Conservation (phyloP, 1,140 invertebrate species). For the Drosophila willistoni region DNA sequence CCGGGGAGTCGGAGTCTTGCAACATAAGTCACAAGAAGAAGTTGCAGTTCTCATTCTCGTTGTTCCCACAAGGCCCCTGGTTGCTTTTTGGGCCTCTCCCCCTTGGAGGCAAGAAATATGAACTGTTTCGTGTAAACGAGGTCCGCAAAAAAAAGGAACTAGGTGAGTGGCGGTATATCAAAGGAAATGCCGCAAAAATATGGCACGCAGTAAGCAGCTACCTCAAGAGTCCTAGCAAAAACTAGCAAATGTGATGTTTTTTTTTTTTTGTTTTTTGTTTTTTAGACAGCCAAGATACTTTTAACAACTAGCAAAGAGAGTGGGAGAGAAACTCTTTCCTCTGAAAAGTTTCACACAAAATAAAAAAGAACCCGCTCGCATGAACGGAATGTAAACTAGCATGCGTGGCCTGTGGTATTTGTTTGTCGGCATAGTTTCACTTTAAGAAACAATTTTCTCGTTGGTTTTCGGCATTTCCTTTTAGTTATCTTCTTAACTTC, state of each 20-base stretch:
- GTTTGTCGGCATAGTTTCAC: slow-evolving; percentile 9
- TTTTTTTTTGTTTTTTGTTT: not conserved
- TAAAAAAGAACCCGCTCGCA: not conserved
- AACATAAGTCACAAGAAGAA: slow-evolving; percentile 69
- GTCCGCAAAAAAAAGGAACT: slow-evolving; percentile 54
- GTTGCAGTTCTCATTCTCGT: slow-evolving; percentile 27
- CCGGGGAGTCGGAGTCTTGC: slow-evolving; percentile 33
- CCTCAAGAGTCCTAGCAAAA: slow-evolving; percentile 58
- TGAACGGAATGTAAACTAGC: slow-evolving; percentile 6
- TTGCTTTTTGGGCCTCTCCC: slow-evolving; percentile 16
- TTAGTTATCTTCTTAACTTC: slow-evolving; percentile 15
- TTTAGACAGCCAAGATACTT: not conserved
- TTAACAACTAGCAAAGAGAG: slow-evolving; percentile 1
- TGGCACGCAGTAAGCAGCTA: slow-evolving; percentile 75
- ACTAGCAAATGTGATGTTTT: slow-evolving; percentile 14
- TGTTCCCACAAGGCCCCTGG: slow-evolving; percentile 22
- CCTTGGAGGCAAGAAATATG: slow-evolving; percentile 48
- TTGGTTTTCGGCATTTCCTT: slow-evolving; percentile 33
- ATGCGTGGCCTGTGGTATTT: slow-evolving; percentile 8
- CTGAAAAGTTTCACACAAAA: not conserved
- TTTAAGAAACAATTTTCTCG: slow-evolving; percentile 32
- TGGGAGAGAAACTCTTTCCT: not conserved
- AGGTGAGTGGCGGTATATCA: slow-evolving; percentile 75
- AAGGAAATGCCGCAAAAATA: slow-evolving; percentile 81
- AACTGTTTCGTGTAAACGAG: slow-evolving; percentile 55